Base-by-base conservation (phyloP, 2,113 vertebrate genomes). In the Oreochromis aureus region DNA sequence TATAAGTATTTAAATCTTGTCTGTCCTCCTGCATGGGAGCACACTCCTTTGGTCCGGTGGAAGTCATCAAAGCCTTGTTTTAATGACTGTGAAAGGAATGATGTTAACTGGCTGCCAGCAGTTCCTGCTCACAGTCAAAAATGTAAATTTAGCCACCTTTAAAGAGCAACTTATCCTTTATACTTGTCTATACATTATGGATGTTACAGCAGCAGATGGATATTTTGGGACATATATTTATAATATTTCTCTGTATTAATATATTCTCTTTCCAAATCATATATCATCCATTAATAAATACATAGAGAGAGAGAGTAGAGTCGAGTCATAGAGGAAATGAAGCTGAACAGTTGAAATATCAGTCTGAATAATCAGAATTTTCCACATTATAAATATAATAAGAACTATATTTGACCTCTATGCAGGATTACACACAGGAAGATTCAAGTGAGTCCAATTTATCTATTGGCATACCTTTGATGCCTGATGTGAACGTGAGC, bases 81-180 rank as follows among this genome's bases (percentile, higher is more conserved):
- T 91, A 91, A 91, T 89, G 86, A 71, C 88, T 86, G 83, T 22
- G 55, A 91, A 81, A 73, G 36, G 53, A 92, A 91, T 90, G 78
- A 56, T 78, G 63, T 87, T 93, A 91, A 95, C 91, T 92, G 83
- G 86, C 63, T 36, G 59, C 54, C 81, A 83, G 87, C 59, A 44
- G 87, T 46, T 89, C 78, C 27, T 66, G 36, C 53, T 83, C 11
- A 59, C 10, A 32, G 44, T 78, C 24, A 78, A 51, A 78, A 51
- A 51, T 19, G 10, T 12, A 5, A 51, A 78, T 30, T 78, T 27
- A 32, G 24, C 6, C 44, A 32, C 19, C 61, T 66, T 66, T 66
- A 66, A 73, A 27, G 69, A 73, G 41, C 22, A 73, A 48, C 22
- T 73, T 48, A 27, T 46, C 22, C 5, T 71, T 46, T 73, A 27